Percentiles rank a stretch among this genome's conserved stretches.
phyloP scores from a whole-genome alignment of 1,140 invertebrate genomes.

The Stenopsyche tienmushanensis region DNA sequence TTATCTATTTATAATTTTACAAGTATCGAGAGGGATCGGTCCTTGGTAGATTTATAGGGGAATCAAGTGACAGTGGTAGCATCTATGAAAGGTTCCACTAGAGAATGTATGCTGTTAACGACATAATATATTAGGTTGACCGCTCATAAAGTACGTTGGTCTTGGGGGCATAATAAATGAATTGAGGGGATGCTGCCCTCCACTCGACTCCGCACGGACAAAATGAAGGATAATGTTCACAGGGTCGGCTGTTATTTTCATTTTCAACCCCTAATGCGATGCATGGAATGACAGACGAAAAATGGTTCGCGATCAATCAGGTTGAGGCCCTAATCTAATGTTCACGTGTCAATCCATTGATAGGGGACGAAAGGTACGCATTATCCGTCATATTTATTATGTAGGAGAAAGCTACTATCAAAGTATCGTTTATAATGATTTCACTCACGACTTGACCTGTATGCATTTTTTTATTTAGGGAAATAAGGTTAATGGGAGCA shows the following conservation, averaged over 20 bases:
- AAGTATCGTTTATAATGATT: no score
- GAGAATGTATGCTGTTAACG: slow-evolving; percentile 16
- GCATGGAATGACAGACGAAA: background rate
- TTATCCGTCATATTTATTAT: no score
- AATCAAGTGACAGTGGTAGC: slow-evolving; percentile 1
- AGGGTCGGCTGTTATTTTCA: slow-evolving; percentile 1
- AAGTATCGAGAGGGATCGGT: no score
- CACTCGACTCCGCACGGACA: background rate
- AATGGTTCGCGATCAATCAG: slow-evolving; percentile 5
- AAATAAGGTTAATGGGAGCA: no score
- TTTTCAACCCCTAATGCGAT: background rate
- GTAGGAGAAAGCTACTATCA: no score
- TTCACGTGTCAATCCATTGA: slow-evolving; percentile 1
- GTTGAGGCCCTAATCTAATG: background rate
- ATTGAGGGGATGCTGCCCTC: slow-evolving; percentile 14
- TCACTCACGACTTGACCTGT: no score
- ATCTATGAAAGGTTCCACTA: slow-evolving; percentile 6
- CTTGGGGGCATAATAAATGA: slow-evolving; percentile 25
- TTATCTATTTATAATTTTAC: no score
- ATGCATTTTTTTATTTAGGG: no score
- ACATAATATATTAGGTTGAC: slow-evolving; percentile 30
- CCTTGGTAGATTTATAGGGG: no score
- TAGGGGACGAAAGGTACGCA: no score
- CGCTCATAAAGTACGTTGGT: slow-evolving; percentile 21
- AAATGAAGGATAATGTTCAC: no score